Evolutionary conservation across 2,888 invertebrate genomes (phyloP), one percentile per base, ranked within the genome.

Genomic region (Trachelus iudaicus): DNA sequence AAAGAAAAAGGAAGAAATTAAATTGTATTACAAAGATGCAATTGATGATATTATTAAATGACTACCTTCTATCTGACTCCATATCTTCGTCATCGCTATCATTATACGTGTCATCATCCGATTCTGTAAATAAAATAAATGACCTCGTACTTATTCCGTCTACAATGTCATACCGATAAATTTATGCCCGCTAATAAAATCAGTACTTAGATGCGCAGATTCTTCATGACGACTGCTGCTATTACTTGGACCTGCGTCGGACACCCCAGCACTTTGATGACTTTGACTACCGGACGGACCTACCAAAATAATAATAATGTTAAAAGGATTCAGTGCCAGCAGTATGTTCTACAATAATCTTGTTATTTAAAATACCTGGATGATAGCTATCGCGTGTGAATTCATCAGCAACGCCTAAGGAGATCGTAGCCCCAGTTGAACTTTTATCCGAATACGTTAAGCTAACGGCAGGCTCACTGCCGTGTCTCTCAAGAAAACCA

Each of bases 361-460:
- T 76, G 15, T 11, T 79, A 80, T 15, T 76, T 35, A 30, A 75
- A n/a, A 13, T 84, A 90, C 91, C 90, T 81, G 90, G 83, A 81
- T 88, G 89, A 85, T 90, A 90, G 84, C 83, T 87, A 75, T 90
- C 89, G 33, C 91, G 89, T 73, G 89, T 91, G 71, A 91, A 85
- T 89, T 92, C 92, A 82, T 92, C 92, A 15, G 92, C 93, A 37
- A 93, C 92, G 34, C 92, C 92, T 82, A 94, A 89, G 77, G 93
- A 93, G 83, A 94, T 93, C 3, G 94, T 94, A 40, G 94, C 94
- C 83, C 93, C 94, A 1, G 94, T 93, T 1, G 94, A 94, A 84
- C 94, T 94, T 88, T 94, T 94, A 84, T 94, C 93, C 30, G 94
- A 94, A 87, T 94, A 95, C 77, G 93, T 93, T 78, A 94, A 90